A percentile compares a stretch with the other conserved stretches of the same genome.
phyloP scores from a whole-genome alignment of 2,797 vertebrate genomes.

The Microtus californicus region DNA sequence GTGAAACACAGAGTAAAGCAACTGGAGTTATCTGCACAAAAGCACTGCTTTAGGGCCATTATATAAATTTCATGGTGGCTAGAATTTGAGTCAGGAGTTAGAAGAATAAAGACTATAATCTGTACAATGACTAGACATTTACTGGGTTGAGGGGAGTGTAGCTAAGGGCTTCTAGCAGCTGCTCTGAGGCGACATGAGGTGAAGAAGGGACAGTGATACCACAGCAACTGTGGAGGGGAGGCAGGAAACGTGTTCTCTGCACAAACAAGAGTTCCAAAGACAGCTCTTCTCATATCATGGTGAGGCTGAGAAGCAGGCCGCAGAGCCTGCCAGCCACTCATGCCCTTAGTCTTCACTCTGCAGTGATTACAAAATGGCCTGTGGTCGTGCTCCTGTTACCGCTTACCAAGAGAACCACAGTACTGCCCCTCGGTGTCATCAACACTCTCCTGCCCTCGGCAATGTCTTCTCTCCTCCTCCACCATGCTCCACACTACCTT shows the following conservation, averaged over 20 bases:
- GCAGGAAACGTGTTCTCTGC: rapidly evolving
- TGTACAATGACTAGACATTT: neutral
- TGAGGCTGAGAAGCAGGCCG: neutral
- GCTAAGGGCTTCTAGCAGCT: constrained; percentile 64
- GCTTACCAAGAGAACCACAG: neutral
- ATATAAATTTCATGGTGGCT: constrained; percentile 60
- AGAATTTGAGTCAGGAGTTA: constrained; percentile 59
- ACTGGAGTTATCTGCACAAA: constrained; percentile 31
- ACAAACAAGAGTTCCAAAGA: neutral
- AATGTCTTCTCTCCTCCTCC: neutral
- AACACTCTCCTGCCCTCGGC: neutral
- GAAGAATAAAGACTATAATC: neutral
- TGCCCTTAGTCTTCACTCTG: neutral
- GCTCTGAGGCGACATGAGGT: constrained; percentile 35
- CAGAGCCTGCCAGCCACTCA: neutral
- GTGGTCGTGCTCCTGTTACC: neutral
- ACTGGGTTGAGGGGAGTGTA: neutral
- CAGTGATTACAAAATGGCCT: neutral
- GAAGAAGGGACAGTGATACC: neutral
- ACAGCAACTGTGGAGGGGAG: neutral
- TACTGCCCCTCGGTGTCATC: neutral
- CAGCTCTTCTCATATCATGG: neutral
- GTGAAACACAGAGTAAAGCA: constrained; percentile 3
- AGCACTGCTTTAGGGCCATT: constrained; percentile 12
- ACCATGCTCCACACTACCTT: neutral